A percentile compares a stretch with the other conserved stretches of the same genome.
phyloP scores from a whole-genome alignment of 2,113 vertebrate genomes.

The Pterocles orientalis region DNA sequence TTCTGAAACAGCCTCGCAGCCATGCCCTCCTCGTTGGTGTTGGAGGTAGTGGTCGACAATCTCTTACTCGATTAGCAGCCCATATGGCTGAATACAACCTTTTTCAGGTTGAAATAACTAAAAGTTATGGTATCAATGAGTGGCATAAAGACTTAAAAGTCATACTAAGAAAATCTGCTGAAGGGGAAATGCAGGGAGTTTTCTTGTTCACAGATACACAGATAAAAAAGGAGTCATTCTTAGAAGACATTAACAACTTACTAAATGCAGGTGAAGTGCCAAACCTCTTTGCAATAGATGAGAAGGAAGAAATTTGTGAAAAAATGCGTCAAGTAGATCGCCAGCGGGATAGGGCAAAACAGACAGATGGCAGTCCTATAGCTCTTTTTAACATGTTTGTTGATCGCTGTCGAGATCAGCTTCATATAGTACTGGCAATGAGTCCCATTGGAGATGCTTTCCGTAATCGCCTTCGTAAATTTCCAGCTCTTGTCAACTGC shows the following conservation, averaged over 20 bases:
- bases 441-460: conserved; percentile 92
- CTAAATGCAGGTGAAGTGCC: conserved; percentile 93
- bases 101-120: conserved; percentile 90
- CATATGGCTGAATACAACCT: conserved; percentile 88
- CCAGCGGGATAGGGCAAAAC: conserved; percentile 83
- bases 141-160: conserved; percentile 89
- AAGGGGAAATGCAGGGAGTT: conserved; percentile 83
- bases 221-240: conserved; percentile 90
- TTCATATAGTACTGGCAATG: conserved; percentile 91
- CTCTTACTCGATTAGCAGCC: conserved; percentile 86
- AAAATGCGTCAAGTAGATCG: conserved; percentile 86
- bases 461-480: conserved; percentile 84
- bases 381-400: conserved; percentile 92
- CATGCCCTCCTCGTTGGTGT: conserved; percentile 90
- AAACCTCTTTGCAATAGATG: conserved; percentile 87
- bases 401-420: conserved; percentile 87
- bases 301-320: conserved; percentile 90
- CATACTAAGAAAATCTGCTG: conserved; percentile 84
- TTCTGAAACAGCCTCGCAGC: conserved; percentile 89
- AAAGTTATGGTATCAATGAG: conserved; percentile 82
- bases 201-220: conserved; percentile 92
- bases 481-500: conserved; percentile 92
- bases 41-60: conserved; percentile 90
- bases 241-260: conserved; percentile 91
- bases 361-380: conserved; percentile 87